phyloP scores from a whole-genome alignment of 2,797 vertebrate species.

The Cryptoprocta ferox region DNA sequence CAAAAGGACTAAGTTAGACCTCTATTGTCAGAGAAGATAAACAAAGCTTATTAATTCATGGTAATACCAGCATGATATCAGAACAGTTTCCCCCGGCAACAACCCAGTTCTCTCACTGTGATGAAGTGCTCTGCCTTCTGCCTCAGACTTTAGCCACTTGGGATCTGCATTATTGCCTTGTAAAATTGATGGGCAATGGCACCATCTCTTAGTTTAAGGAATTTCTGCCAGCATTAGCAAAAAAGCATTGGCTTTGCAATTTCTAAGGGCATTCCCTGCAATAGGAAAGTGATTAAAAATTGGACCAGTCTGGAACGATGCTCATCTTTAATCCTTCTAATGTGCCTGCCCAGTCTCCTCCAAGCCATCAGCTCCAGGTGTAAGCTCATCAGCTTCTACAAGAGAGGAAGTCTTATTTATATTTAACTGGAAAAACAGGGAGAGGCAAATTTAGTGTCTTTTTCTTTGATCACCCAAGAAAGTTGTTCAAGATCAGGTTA shows the following conservation, averaged over 20 bases:
- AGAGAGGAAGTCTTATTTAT: not conserved
- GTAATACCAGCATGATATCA: constrained; percentile 44
- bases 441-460: not conserved
- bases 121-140: constrained; percentile 76
- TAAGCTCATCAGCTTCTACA: not conserved
- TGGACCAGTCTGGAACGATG: not conserved
- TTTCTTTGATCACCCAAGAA: constrained; percentile 32
- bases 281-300: not conserved
- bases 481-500: not conserved
- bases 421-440: not conserved
- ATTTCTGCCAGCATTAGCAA: constrained; percentile 73
- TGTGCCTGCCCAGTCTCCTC: not conserved
- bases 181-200: constrained; percentile 70
- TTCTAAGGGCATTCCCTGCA: constrained; percentile 34
- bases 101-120: constrained; percentile 79
- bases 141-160: constrained; percentile 68
- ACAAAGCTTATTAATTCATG: constrained; percentile 74
- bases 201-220: constrained; percentile 56
- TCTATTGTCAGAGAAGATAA: constrained; percentile 71
- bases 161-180: constrained; percentile 63
- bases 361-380: not conserved
- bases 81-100: constrained; percentile 48
- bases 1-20: not conserved
- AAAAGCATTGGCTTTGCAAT: constrained; percentile 36
- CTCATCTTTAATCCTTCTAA: not conserved